Conservation (phyloP, 1,140 invertebrate species). For the Heliconius hermathena region DNA sequence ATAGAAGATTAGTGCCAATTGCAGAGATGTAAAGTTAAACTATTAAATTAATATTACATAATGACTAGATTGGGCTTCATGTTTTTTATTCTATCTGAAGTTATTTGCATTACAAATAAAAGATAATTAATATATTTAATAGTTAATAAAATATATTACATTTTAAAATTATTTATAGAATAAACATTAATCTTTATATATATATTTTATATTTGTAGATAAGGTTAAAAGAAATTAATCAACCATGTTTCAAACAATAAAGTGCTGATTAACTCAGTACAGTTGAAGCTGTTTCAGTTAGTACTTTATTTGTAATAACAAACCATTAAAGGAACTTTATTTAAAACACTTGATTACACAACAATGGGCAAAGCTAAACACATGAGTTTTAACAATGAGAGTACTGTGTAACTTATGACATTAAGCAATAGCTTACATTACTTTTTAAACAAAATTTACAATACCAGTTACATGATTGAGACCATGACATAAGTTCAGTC, state of each 20-base stretch:
- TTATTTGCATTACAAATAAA: neutral
- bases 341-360: constrained; percentile 78
- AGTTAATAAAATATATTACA: neutral
- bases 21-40: too few relatives aligned
- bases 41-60: neutral
- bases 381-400: constrained; percentile 62
- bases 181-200: too few relatives aligned
- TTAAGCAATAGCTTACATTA: constrained; percentile 53
- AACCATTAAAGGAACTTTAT: constrained; percentile 75
- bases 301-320: constrained; percentile 55
- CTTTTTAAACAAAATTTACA: neutral
- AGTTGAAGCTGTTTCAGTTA: constrained; percentile 53
- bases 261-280: constrained; percentile 59
- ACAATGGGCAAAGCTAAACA: constrained; percentile 69
- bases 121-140: neutral
- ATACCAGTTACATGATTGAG: neutral
- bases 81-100: neutral
- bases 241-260: constrained; percentile 42
- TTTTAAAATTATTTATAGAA: neutral
- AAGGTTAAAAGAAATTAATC: constrained; percentile 51
- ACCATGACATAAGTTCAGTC: neutral
- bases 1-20: too few relatives aligned
- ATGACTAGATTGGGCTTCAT: neutral
- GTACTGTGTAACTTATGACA: constrained; percentile 49
- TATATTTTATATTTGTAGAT: neutral